Base-by-base conservation (phyloP, 2,888 invertebrate genomes). In the Mesorhabditis sp. region DNA sequence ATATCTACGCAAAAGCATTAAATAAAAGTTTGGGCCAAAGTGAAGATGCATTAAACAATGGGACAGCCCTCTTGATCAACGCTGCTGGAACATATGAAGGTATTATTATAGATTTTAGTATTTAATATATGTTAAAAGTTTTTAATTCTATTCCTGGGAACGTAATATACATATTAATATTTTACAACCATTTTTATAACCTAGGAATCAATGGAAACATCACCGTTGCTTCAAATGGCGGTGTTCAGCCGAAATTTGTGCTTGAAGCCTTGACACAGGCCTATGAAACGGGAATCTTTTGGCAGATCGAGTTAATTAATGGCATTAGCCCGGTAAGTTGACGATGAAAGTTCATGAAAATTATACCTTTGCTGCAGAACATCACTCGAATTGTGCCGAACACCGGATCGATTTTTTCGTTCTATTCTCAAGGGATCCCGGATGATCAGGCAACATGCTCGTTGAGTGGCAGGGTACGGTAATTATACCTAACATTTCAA, bases 11-110 rank as follows among this genome's bases (percentile, higher is more conserved):
- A 13, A 50, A 50, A 10, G 58, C 58, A 50, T 13, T 50, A n/a
- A 50, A 50, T n/a, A 50, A 50, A 50, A 13, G 10, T 10, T 50
- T 50, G n/a, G n/a, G 58, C 58, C 58, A 50, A 50, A 50, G n/a
- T n/a, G 58, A 50, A n/a, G 58, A 50, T n/a, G 58, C 58, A n/a
- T 50, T 50, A n/a, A 50, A 50, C n/a, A 50, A 50, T n/a, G 58
- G 58, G n/a, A 50, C 58, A n/a, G 58, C 58, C n/a, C n/a, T 50
- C 10, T 50, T 50, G 58, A 50, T 50, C n/a, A 50, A 50, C 58
- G 58, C 58, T 50, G 58, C 58, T n/a, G 58, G 58, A n/a, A 50
- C 58, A 50, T 50, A 50, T 50, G 10, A 50, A n/a, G 58, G 58
- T 50, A 28, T 28, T 28, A 28, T 28, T 28, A 1, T 28, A 28